Conservation (phyloP, 2,888 invertebrate genomes). For the Cryptosula pallasiana region DNA sequence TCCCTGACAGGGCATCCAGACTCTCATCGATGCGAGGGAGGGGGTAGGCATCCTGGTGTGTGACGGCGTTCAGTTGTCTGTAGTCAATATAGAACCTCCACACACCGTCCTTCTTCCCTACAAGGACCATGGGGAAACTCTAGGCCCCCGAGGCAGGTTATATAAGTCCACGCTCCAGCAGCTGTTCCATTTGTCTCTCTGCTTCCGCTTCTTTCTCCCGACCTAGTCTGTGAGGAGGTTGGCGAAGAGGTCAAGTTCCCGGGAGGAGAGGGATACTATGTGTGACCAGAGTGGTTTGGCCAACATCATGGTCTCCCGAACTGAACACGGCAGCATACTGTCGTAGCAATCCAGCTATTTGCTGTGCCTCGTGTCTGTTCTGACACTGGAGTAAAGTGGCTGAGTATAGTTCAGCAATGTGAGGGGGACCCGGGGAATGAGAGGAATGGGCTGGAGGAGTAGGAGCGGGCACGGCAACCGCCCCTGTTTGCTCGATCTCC, state of each 20-base stretch:
- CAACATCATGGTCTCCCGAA: neutral
- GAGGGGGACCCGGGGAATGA: too few relatives aligned
- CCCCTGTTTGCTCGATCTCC: too few relatives aligned
- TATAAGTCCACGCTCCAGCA: neutral
- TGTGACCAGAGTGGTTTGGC: neutral
- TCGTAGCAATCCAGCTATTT: neutral
- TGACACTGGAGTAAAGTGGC: neutral
- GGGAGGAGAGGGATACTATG: neutral
- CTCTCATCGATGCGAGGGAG: conserved; percentile 24
- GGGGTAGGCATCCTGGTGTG: conserved; percentile 3
- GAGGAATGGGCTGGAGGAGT: too few relatives aligned
- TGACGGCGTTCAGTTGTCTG: conserved; percentile 7
- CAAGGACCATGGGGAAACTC: conserved; percentile 3
- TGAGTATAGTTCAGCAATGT: neutral
- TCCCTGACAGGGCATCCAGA: neutral
- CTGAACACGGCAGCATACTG: neutral
- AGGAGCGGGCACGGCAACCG: too few relatives aligned
- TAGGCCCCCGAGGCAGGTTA: neutral
- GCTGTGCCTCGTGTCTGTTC: neutral
- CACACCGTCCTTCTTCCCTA: neutral
- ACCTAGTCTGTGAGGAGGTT: neutral
- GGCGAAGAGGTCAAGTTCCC: neutral
- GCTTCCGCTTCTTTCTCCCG: neutral
- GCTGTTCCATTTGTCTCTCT: neutral
- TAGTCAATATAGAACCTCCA: conserved; percentile 9